Conservation (phyloP, 2,888 invertebrate species). For the Dasypolia templi region DNA sequence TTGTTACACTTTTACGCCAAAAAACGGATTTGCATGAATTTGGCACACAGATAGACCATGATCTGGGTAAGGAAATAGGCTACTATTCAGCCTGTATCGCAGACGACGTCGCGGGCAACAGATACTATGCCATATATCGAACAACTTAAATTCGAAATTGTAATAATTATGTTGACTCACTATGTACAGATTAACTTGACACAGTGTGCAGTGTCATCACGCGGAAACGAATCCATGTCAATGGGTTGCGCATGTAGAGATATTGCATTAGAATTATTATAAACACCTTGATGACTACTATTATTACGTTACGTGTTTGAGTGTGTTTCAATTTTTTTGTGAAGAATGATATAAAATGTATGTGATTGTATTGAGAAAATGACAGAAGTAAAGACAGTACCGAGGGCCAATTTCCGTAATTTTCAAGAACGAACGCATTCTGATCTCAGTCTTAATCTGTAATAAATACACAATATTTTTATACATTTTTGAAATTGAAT, state of each 20-base stretch:
- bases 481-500: too few relatives aligned
- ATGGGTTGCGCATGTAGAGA: conserved; percentile 38
- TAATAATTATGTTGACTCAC: too few relatives aligned
- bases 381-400: not conserved
- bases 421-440: too few relatives aligned
- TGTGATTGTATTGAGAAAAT: not conserved
- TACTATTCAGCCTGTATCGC: too few relatives aligned
- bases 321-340: conserved; percentile 23
- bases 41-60: too few relatives aligned
- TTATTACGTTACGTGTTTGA: conserved; percentile 38
- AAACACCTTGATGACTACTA: conserved; percentile 30
- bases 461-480: too few relatives aligned
- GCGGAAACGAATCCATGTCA: conserved; percentile 50
- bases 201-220: conserved; percentile 36
- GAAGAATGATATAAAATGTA: not conserved
- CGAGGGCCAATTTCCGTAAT: too few relatives aligned
- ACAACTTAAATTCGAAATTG: not conserved
- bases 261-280: conserved; percentile 41
- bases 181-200: conserved; percentile 26
- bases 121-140: not conserved
- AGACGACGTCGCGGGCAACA: too few relatives aligned
- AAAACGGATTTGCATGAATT: too few relatives aligned
- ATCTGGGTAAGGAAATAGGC: too few relatives aligned
- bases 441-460: too few relatives aligned
- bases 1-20: too few relatives aligned